Evolutionary conservation across 2,888 invertebrate species (phyloP).

Genomic region (Amphipoea oculea): DNA sequence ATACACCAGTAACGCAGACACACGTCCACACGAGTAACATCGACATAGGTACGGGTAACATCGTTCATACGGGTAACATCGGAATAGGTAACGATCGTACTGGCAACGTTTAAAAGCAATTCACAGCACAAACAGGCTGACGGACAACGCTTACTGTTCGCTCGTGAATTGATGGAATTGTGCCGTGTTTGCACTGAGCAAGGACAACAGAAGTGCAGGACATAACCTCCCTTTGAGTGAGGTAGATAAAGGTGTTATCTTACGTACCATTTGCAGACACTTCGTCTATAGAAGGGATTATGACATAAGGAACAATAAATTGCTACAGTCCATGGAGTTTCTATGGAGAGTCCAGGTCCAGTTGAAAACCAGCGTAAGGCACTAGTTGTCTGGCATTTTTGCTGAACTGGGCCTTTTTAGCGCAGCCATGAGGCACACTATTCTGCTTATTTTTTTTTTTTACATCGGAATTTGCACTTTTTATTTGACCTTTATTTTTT

Average conservation of each 20-base stretch:
- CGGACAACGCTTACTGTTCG: slow-evolving; percentile 53
- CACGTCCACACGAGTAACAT: neutral
- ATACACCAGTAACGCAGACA: slow-evolving; percentile 1
- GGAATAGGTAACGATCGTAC: slow-evolving; percentile 11
- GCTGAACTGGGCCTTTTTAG: too few relatives aligned
- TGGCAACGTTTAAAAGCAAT: slow-evolving; percentile 53
- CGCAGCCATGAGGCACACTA: too few relatives aligned
- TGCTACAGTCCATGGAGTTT: neutral
- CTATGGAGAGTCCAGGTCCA: too few relatives aligned
- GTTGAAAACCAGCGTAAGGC: too few relatives aligned
- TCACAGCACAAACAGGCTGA: slow-evolving; percentile 49
- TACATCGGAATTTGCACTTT: too few relatives aligned
- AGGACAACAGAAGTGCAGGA: slow-evolving; percentile 42
- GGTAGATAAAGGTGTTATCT: neutral
- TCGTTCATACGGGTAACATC: slow-evolving; percentile 17
- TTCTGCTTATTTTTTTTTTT: too few relatives aligned
- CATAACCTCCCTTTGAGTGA: neutral
- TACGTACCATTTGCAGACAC: neutral
- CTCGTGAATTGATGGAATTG: slow-evolving; percentile 61
- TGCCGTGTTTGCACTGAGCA: slow-evolving; percentile 25
- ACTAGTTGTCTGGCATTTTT: too few relatives aligned
- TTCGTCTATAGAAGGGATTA: neutral
- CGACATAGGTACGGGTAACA: neutral
- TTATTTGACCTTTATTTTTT: too few relatives aligned
- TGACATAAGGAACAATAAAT: neutral